Evolutionary conservation across 2,797 vertebrate species (phyloP).

Genomic region (Pogoniulus pusillus): DNA sequence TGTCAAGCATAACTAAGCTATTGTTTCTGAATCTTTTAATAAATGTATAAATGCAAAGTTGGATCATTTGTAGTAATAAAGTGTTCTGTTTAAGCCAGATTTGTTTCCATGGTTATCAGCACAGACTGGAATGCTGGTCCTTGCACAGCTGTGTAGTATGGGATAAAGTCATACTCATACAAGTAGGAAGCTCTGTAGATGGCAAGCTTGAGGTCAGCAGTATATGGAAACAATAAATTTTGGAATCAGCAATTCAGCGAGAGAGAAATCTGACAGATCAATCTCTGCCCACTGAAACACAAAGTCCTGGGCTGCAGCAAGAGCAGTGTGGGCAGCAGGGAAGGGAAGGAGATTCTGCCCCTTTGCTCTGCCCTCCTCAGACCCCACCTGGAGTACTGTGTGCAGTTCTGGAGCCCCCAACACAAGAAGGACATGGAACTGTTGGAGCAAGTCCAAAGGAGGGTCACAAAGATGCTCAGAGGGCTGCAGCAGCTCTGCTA

Average conservation of each 20-base stretch:
- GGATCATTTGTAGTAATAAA: slow-evolving; percentile 45
- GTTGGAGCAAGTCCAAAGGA: too few species aligned
- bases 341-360: too few species aligned
- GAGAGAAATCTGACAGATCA: background rate
- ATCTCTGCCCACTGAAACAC: background rate
- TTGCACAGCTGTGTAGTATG: background rate
- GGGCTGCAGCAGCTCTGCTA: too few species aligned
- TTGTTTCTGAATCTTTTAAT: slow-evolving; percentile 47
- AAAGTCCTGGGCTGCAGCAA: too few species aligned
- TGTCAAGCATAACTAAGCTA: slow-evolving; percentile 45
- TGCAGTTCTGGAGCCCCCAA: too few species aligned
- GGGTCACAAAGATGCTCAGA: too few species aligned
- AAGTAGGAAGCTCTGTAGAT: background rate
- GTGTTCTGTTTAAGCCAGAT: background rate
- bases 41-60: slow-evolving; percentile 36
- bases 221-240: background rate
- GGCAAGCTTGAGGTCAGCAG: background rate
- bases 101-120: slow-evolving; percentile 37
- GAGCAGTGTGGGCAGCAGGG: too few species aligned
- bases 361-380: too few species aligned
- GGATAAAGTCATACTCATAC: background rate
- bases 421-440: too few species aligned
- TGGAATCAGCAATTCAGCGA: background rate
- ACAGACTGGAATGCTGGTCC: background rate
- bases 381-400: too few species aligned